Percentiles rank a stretch among this genome's conserved stretches.
These are phyloP conservation scores for Erpetoichthys calabaricus DNA, from an alignment of 2,797 vertebrate genomes.

Conservation along the genomic window DNA sequence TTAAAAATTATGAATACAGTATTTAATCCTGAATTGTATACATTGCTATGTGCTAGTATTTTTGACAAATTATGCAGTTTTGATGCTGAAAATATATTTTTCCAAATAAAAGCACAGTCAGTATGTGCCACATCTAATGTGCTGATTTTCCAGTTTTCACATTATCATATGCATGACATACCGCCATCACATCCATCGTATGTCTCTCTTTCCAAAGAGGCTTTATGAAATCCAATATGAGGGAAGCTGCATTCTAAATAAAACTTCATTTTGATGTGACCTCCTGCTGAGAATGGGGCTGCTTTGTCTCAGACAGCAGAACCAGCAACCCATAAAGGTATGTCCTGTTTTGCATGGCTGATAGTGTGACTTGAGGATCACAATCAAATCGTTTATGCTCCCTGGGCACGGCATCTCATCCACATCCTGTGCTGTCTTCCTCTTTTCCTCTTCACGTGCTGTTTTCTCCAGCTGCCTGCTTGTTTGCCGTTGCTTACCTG, in stretches of 20 bases:
- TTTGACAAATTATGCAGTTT: too few relatives aligned
- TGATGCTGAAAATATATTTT: too few relatives aligned
- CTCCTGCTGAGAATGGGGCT: slow-evolving; percentile 73
- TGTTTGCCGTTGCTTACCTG: slow-evolving; percentile 50
- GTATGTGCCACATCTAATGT: slow-evolving; percentile 1
- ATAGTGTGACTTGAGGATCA: slow-evolving; percentile 53
- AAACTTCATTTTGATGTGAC: slow-evolving; percentile 81
- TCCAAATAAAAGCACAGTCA: too few relatives aligned
- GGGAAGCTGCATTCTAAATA: slow-evolving; percentile 73
- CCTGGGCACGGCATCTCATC: slow-evolving; percentile 37
- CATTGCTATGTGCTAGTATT: too few relatives aligned
- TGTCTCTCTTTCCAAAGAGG: slow-evolving; percentile 59
- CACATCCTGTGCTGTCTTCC: slow-evolving; percentile 37
- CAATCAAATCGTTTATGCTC: slow-evolving; percentile 46
- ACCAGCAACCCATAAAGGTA: slow-evolving; percentile 69
- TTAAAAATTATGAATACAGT: too few relatives aligned
- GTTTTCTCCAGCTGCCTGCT: slow-evolving; percentile 37
- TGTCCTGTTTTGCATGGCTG: slow-evolving; percentile 64
- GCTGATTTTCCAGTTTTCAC: slow-evolving; percentile 43
- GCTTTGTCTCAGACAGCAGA: slow-evolving; percentile 65
- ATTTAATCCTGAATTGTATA: too few relatives aligned
- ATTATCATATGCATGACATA: slow-evolving; percentile 70
- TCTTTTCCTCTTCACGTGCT: slow-evolving; percentile 41
- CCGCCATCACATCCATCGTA: slow-evolving; percentile 57
- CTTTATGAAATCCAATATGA: slow-evolving; percentile 76